phyloP scores from a whole-genome alignment of 2,888 invertebrate species.

The Cheilosia scutellata region DNA sequence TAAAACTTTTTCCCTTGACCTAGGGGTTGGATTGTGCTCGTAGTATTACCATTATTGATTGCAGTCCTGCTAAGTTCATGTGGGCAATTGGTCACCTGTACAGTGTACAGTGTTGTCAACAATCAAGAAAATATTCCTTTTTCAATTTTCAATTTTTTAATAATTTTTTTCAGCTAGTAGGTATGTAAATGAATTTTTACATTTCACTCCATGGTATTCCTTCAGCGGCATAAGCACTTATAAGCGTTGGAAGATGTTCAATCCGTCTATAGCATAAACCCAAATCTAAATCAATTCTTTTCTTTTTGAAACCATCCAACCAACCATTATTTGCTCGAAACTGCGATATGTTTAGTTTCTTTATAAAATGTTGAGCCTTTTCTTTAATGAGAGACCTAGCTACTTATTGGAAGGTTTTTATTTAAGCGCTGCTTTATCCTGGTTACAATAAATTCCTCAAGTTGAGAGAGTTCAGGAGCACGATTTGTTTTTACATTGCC shows the following conservation, averaged over 20 bases:
- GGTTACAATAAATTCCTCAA: not conserved
- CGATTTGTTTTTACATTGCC: conserved; percentile 2
- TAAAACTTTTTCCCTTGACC: not conserved
- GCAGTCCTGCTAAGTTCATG: no score
- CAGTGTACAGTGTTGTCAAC: no score
- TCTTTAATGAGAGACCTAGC: not conserved
- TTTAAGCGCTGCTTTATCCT: conserved; percentile 6
- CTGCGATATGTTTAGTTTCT: not conserved
- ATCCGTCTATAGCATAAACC: not conserved
- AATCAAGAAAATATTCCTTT: no score
- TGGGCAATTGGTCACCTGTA: no score
- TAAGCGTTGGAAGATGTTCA: conserved; percentile 9
- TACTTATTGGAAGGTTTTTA: not conserved
- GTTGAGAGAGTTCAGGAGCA: not conserved
- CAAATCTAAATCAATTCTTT: conserved; percentile 7
- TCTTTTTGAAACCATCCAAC: not conserved
- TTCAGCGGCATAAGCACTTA: not conserved
- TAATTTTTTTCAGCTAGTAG: no score
- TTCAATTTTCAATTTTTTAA: no score
- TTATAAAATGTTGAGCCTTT: conserved; percentile 2
- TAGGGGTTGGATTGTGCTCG: no score
- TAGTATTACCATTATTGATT: no score
- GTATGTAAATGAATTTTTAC: not conserved
- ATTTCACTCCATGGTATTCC: not conserved
- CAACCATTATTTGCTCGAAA: not conserved